Evolutionary conservation across 2,888 invertebrate genomes (phyloP), one percentile per base, ranked within the genome.

Genomic region (Panorpa germanica): DNA sequence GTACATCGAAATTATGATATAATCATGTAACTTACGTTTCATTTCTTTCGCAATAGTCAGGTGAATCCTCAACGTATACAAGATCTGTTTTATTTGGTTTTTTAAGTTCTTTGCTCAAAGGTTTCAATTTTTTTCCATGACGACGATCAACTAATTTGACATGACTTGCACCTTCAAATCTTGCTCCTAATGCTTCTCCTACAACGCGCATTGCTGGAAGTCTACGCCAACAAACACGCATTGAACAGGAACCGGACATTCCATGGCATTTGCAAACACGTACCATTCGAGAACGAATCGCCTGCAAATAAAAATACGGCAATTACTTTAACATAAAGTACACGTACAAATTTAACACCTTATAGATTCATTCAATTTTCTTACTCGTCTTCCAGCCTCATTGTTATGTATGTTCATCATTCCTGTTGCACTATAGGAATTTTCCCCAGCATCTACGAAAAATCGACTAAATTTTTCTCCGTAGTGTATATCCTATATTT

Each of bases 241-340:
- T 72, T 23, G 83, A 82, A 54, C 90, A 90, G 3, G 86, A 86
- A 1, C 86, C 88, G 1, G 86, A 86, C 62, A 90, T 85, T 14
- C 90, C 88, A 51, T 90, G 88, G 45, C 90, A 90, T 50, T 90
- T 90, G 63, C 90, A 90, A 12, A 82, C 72, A 23, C 81, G 65
- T 47, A 83, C 77, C 80, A 86, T 81, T 35, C 75, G 64, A 13
- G 74, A 68, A 31, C 75, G 63, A 16, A 76, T 70, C 10, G 70
- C 70, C 70, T 70, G 38, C 13, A 39, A 39, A 4, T 25, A 25
- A 12, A 4, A 6, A 5, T 4, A 22, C 8, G 13, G 13, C 6
- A 6, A 12, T 8, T n/a, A n/a, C 5, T 17, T 21, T 25, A 24
- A 18, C 25, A 9, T 18, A 13, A 10, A 24, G 18, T 25, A 4